Evolutionary conservation across 2,888 invertebrate species (phyloP), one percentile per base, ranked within the genome.

Genomic region (Cinara cedri): DNA sequence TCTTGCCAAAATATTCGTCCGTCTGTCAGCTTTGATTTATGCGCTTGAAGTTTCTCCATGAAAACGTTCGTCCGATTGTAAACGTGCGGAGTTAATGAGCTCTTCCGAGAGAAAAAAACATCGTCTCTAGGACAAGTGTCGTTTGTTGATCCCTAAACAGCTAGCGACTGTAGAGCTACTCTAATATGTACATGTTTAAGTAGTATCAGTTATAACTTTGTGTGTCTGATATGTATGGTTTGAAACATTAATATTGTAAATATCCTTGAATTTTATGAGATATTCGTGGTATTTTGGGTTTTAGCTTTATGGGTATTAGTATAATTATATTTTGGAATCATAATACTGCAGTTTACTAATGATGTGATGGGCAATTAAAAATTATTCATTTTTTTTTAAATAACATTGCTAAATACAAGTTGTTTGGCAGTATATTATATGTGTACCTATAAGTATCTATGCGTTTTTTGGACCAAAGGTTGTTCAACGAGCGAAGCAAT

Each of bases 1-100:
- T 34, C 13, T 63, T 63, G 21, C 49, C 62, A 72, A 72, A 62
- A 72, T 72, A 72, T 74, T 74, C 63, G 9, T 54, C 42, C 16
- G 11, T 21, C 51, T 63, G 74, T 51, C 74, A 51, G 21, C 51
- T 54, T 21, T 65, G 65, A 75, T 75, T 75, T 54, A 75, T 75
- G 44, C 13, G 42, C 42, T 74, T n/a, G 21, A 42, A 21, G 51
- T 74, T 51, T 44, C 63, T 74, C 72, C 34, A 44, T 49, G 14
- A 66, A 49, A 63, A 55, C 16, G 44, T 71, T 71, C 24, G 21
- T 71, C 21, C 55, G 21, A 21, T 42, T 55, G 16, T 46, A 21
- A 24, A 26, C 14, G 14, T 21, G 44, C 34, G 2, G 3, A 55
- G 42, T 21, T 55, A 71, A 55, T 62, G 72, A 72, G 60, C 72